These are phyloP conservation scores for Toxostoma redivivum DNA, from an alignment of 2,113 vertebrate species.

Conservation along the genomic window DNA sequence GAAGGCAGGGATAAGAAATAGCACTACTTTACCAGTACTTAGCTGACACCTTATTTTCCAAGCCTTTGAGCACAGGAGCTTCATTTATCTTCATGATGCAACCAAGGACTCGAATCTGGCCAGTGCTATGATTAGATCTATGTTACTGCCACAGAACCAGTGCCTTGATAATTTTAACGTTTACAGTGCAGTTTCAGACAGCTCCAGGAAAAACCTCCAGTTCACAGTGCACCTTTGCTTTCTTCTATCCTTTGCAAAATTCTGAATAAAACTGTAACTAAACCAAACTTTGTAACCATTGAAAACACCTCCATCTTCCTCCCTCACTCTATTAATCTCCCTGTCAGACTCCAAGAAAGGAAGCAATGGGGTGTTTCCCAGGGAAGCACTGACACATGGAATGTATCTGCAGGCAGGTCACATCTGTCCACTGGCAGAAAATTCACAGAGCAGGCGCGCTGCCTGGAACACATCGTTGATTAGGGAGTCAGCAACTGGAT, in stretches of 20 bases:
- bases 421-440: neutral
- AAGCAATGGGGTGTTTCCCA: neutral
- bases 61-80: neutral
- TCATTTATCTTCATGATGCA: neutral
- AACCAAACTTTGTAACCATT: neutral
- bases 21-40: neutral
- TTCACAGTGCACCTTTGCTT: neutral
- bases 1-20: neutral
- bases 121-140: neutral
- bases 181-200: neutral
- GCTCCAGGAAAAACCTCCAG: neutral
- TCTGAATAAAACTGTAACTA: neutral
- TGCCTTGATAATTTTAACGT: neutral
- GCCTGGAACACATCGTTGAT: neutral
- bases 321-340: neutral
- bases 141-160: neutral
- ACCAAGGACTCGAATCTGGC: neutral
- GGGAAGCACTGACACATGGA: neutral
- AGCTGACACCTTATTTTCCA: neutral
- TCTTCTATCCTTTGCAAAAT: neutral
- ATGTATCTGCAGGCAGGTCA: neutral
- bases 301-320: neutral
- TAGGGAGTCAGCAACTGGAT: neutral
- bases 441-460: constrained; percentile 25
- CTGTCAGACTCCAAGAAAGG: neutral